phyloP scores from a whole-genome alignment of 2,888 invertebrate species.

The Lissocephala sabroskyi region DNA sequence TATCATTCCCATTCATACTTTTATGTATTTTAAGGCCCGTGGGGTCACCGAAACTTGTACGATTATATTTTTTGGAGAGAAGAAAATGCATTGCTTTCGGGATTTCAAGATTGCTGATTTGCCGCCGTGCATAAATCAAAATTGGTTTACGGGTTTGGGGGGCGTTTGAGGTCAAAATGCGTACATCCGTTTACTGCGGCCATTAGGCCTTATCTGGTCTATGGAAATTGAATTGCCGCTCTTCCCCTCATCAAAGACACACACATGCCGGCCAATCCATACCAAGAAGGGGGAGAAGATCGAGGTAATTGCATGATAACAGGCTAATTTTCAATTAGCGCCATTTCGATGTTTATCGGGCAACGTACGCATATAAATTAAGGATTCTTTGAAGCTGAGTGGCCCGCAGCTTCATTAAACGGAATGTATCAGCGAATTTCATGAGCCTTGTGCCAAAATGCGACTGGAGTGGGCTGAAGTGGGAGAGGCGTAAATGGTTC shows the following conservation, averaged over 20 bases:
- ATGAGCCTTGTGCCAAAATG: conserved; percentile 32
- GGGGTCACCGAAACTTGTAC: too few species aligned
- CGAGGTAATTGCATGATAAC: conserved; percentile 57
- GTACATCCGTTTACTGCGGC: conserved; percentile 22
- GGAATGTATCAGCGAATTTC: conserved; percentile 12
- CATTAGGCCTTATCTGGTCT: conserved; percentile 37
- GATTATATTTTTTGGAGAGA: too few species aligned
- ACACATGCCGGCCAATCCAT: conserved; percentile 4
- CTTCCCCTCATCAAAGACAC: conserved; percentile 14
- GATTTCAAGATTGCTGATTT: too few species aligned
- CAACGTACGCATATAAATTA: conserved; percentile 54
- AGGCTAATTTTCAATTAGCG: conserved; percentile 65
- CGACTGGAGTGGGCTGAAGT: conserved; percentile 5
- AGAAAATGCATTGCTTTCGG: too few species aligned
- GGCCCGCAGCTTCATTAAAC: conserved; percentile 27
- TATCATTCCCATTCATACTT: too few species aligned
- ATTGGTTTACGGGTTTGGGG: too few species aligned
- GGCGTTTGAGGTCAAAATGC: too few species aligned
- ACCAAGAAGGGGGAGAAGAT: conserved; percentile 10
- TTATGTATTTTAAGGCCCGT: too few species aligned
- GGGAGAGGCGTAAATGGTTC: conserved; percentile 2
- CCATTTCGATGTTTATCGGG: conserved; percentile 47
- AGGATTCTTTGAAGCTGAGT: conserved; percentile 34
- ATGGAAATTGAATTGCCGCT: conserved; percentile 50
- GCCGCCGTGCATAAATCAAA: too few species aligned